Conservation (phyloP, 1,140 invertebrate genomes). For the Solenopsis invicta region DNA sequence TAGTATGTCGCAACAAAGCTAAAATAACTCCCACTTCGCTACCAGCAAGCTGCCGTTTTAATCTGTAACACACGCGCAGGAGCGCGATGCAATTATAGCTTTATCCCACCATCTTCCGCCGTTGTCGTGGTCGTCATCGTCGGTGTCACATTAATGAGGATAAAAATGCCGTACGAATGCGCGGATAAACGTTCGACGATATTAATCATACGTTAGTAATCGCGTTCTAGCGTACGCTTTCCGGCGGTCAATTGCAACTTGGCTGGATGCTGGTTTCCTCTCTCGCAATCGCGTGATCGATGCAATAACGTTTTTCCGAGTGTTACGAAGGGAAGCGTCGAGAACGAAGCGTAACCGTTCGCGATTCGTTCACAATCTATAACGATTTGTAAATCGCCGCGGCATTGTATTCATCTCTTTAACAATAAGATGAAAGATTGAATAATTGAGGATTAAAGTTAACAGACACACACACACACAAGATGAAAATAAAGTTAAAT, state of each 20-base stretch:
- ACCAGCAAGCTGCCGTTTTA: conserved; percentile 45
- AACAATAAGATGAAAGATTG: neutral
- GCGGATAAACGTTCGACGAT: conserved; percentile 55
- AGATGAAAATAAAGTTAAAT: neutral
- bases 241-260: neutral
- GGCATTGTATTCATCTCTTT: neutral
- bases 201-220: conserved; percentile 54
- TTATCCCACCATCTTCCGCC: conserved; percentile 50
- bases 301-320: conserved; percentile 35
- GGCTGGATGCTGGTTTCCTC: conserved; percentile 34
- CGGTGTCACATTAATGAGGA: conserved; percentile 38
- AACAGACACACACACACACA: neutral
- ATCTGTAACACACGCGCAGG: conserved; percentile 49
- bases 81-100: conserved; percentile 57
- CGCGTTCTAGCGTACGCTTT: conserved; percentile 41
- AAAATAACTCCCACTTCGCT: conserved; percentile 58
- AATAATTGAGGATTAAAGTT: neutral
- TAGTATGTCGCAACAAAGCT: conserved; percentile 42
- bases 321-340: neutral
- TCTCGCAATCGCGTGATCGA: conserved; percentile 34
- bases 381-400: neutral
- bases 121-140: neutral
- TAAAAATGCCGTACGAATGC: conserved; percentile 49
- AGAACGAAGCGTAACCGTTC: conserved; percentile 5
- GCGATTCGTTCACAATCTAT: neutral